Evolutionary conservation across 2,888 invertebrate genomes (phyloP).

Genomic region (Mylabris sibirica): DNA sequence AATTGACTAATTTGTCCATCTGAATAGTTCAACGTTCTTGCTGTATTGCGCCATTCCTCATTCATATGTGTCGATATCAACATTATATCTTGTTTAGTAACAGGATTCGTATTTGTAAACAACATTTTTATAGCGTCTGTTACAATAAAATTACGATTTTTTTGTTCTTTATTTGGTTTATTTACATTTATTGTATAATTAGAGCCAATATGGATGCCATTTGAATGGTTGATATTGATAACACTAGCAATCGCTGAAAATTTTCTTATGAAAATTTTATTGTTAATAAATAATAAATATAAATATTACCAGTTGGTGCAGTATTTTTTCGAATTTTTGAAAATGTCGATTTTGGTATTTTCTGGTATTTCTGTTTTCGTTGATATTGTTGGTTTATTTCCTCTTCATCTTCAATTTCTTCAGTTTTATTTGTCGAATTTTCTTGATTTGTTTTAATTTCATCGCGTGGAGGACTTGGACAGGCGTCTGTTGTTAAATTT

Average conservation of each 20-base stretch:
- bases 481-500: constrained; percentile 37
- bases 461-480: constrained; percentile 36
- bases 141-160: constrained; percentile 34
- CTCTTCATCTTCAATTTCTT: constrained; percentile 19
- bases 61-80: constrained; percentile 69
- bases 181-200: constrained; percentile 29
- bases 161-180: constrained; percentile 20
- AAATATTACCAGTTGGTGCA: constrained; percentile 26
- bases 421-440: constrained; percentile 1
- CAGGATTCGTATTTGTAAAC: constrained; percentile 32
- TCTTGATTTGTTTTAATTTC: constrained; percentile 13
- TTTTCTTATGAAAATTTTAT: background rate
- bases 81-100: constrained; percentile 60
- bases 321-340: constrained; percentile 29
- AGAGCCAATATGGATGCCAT: constrained; percentile 32
- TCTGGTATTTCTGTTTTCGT: constrained; percentile 15
- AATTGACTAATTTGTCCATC: constrained; percentile 70
- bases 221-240: constrained; percentile 33
- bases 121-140: constrained; percentile 41
- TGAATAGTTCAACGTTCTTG: constrained; percentile 65
- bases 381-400: constrained; percentile 16
- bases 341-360: constrained; percentile 21
- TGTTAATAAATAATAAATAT: background rate
- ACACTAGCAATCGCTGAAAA: constrained; percentile 33
- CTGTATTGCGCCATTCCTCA: constrained; percentile 68